Base-by-base conservation (phyloP, 1,140 invertebrate genomes). In the Choristoneura fumiferana region DNA sequence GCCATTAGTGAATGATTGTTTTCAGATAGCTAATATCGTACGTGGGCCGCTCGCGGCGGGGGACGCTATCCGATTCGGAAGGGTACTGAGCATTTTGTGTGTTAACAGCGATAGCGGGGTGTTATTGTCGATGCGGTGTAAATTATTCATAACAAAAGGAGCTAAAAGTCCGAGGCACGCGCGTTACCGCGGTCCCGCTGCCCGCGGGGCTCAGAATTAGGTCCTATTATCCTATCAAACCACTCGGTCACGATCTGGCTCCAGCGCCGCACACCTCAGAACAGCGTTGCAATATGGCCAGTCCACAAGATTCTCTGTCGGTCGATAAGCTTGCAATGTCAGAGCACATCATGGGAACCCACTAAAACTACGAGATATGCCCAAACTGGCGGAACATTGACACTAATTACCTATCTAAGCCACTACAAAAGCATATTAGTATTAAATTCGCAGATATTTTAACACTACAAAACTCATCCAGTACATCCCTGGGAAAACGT, bases 1-100 rank as follows among this genome's bases (percentile, higher is more conserved):
- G 82, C 85, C 85, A 88, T 88, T 87, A 78, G 81, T 76, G 60
- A 60, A 17, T 58, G 38, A 43, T 62, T 57, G 49, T 54, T 71
- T 65, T 81, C 67, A 84, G 72, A 73, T 57, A 15, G 18, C 54
- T 13, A 53, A 43, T 49, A 29, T 29, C 22, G 22, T 29, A 29
- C 15, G 40, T 18, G 15, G 52, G 53, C 54, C 62, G 53, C 56
- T 54, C 45, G 54, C 45, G 9, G 60, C 60, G 55, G 55, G 29
- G 34, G 36, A 13, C 13, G 52, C 17, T 49, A 17, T 43, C 54
- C 14, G 53, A 57, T 15, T 45, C 22, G 53, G 10, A 49, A 29
- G 22, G 22, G 22, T 29, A 29, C 22, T 56, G 34, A 34, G 29
- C 64, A 66, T 66, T 59, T 58, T 62, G 64, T 15, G 35, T 22